Percentiles rank a stretch among this genome's conserved stretches.
These are phyloP conservation scores for Aphaenogaster rudis DNA, from an alignment of 1,140 invertebrate species.

Conservation along the genomic window DNA sequence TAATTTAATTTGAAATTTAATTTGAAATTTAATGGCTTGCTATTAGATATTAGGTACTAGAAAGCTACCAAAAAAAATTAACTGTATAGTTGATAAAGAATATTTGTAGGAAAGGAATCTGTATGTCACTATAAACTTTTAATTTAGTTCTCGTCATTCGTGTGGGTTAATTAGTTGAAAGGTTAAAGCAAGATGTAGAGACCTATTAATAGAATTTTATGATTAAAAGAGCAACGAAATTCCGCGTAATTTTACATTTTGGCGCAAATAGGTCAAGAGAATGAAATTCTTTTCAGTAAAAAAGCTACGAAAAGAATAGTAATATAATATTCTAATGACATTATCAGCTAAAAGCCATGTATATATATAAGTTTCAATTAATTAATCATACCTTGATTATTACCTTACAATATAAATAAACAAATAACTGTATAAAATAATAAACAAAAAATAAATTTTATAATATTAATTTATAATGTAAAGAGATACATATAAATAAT, in stretches of 20 bases:
- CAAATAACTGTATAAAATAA: neutral
- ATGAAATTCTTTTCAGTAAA: neutral
- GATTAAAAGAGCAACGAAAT: neutral
- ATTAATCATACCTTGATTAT: neutral
- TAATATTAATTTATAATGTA: neutral
- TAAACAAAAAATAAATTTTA: neutral
- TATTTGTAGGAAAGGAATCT: neutral
- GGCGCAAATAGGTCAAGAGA: neutral
- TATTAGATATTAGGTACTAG: neutral
- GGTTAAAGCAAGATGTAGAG: neutral
- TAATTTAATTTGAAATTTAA: neutral
- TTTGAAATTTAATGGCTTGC: neutral
- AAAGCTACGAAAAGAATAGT: neutral
- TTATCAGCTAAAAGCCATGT: neutral
- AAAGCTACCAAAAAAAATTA: neutral
- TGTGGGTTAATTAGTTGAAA: neutral
- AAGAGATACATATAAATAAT: neutral
- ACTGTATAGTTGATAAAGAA: neutral
- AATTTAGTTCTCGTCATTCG: neutral
- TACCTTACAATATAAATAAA: neutral
- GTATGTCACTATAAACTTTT: neutral
- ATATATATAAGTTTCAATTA: neutral
- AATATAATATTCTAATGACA: neutral
- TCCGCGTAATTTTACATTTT: neutral
- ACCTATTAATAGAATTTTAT: constrained; percentile 5